Base-by-base conservation (phyloP, 1,140 invertebrate species). In the Chrysoperla carnea region DNA sequence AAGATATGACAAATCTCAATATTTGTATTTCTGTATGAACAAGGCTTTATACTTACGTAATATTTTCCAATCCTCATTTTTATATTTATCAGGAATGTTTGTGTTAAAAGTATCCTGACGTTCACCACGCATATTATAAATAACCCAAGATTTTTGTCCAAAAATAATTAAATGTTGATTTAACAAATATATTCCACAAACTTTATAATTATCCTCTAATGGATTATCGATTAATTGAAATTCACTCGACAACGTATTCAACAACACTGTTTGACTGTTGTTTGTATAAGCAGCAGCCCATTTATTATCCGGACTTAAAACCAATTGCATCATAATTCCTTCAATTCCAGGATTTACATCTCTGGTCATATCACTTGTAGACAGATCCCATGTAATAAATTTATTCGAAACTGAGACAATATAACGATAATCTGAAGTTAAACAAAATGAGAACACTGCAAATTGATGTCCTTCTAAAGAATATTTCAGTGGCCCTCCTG, bases 401-500 rank as follows among this genome's bases (percentile, higher is more conserved):
- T 86, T 78, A 55, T 96, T 98, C 2, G 93, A 97, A 53, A 95
- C 90, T 6, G 92, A 94, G 0, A 97, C 84, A 36, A 98, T 80
- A 61, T 94, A 92, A 37, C 90, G 80, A 43, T 81, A 84, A 66
- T 97, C 91, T 0, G 85, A 82, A 0, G 90, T 95, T 8, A 96
- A 61, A 37, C 79, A 82, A 51, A 97, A 91, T 8, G 85, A 91
- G 62, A 96, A 97, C 0, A 96, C 90, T 0, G 93, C 93, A 62
- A 97, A 98, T 53, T 92, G 89, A 67, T 98, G 93, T 2, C 91
- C 92, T 68, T 98, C 94, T 33, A 98, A 60, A 1, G 92, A 97
- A 57, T 95, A 97, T 68, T 97, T 96, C 0, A 98, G 66, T 1
- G 94, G 94, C 29, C 94, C 94, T 39, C 94, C 94, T 12, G 94